Base-by-base conservation (phyloP, 2,797 vertebrate species). In the Lemur catta region DNA sequence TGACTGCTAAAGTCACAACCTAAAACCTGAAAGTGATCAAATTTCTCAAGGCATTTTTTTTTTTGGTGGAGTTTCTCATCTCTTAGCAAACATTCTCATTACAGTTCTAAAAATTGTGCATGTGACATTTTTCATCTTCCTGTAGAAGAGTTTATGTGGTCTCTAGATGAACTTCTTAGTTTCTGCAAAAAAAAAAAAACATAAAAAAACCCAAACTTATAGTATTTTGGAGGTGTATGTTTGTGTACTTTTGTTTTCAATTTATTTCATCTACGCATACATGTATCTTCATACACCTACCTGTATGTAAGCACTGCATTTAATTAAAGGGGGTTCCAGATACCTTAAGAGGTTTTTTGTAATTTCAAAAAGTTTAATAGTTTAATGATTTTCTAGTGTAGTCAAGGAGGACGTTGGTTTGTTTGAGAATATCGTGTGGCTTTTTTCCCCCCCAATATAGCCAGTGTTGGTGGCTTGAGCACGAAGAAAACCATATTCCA, bases 1-100 rank as follows among this genome's bases (percentile, higher is more conserved):
- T 91, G 59, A n/a, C 76, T 91, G 7, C 71, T 89, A 57, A 61
- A 93, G 63, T 93, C 71, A 86, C 17, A 65, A 28, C 6, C 33
- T 96, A 71, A 96, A 78, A 79, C 82, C 46, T 96, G 93, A 93
- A 96, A 80, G 74, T 43, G 86, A 79, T 91, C 11, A 69, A 24
- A 71, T 91, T 95, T 52, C 50, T 33, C 50, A 82, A 79, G 67
- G 4, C 33, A 43, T 20, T 67, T 63, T 43, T 89, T 93, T 82
- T 93, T 52, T 82, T 93, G 28, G 55, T 43, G 41, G 38, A 76
- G 11, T 94, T 79, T 76, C 28, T 94, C 76, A 35, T 20, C 52
- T 96, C 20, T 92, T 78, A 75, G 22, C 30, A 81, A 69, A 76
- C 46, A 74, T 59, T 89, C 46, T 94, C 41, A 15, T 93, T 94